These are phyloP conservation scores for Typhlomys cinereus DNA, from an alignment of 2,113 vertebrate genomes.

Conservation along the genomic window DNA sequence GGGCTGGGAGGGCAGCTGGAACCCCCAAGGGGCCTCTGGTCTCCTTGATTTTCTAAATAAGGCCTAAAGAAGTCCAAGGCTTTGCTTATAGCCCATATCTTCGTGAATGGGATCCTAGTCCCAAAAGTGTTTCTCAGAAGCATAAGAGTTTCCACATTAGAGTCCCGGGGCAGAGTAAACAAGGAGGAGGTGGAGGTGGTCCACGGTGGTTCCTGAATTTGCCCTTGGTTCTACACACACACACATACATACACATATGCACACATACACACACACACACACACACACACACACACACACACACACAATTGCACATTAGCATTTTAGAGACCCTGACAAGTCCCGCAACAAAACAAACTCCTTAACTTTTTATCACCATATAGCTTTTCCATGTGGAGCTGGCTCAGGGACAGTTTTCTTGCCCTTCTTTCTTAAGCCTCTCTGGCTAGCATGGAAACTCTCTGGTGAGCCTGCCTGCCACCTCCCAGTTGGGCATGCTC, in stretches of 20 bases:
- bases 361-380: neutral
- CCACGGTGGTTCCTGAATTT: no score
- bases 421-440: neutral
- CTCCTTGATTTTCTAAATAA: neutral
- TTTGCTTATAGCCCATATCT: neutral
- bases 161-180: neutral
- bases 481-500: conserved; percentile 28
- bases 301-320: no score
- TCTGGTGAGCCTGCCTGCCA: conserved; percentile 36
- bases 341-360: neutral
- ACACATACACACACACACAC: no score
- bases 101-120: neutral
- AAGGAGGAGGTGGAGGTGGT: no score
- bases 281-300: no score
- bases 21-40: neutral
- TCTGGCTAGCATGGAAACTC: neutral
- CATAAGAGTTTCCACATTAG: neutral
- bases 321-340: neutral
- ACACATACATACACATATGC: no score
- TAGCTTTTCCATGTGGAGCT: neutral
- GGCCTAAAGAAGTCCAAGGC: neutral
- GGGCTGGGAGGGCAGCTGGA: neutral
- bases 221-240: no score
- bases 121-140: neutral
- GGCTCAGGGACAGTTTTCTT: conserved; percentile 41